phyloP scores from a whole-genome alignment of 2,113 vertebrate genomes.

The Ciconia boyciana region DNA sequence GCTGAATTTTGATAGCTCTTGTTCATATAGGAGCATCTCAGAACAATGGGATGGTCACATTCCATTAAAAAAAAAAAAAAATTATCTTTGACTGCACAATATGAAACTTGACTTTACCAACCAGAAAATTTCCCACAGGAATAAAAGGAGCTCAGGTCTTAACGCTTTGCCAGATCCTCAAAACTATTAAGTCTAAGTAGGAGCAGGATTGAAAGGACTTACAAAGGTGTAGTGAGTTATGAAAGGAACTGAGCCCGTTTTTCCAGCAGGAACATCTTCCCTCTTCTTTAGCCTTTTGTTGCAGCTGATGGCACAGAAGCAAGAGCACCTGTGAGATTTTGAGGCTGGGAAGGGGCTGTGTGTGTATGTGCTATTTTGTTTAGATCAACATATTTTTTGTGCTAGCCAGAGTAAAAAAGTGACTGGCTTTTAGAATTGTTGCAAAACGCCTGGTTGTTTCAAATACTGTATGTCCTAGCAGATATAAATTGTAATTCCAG shows the following conservation, averaged over 20 bases:
- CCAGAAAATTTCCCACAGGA: not conserved
- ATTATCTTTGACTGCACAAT: not conserved
- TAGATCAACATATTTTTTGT: not conserved
- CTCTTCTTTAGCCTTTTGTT: not conserved
- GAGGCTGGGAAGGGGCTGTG: not conserved
- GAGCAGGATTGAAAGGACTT: not conserved
- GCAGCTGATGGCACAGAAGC: not conserved
- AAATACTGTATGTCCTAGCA: not conserved
- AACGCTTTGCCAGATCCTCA: not conserved
- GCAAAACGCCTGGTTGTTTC: not conserved
- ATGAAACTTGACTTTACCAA: not conserved
- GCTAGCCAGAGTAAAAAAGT: not conserved
- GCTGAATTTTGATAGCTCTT: not conserved
- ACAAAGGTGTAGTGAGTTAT: not conserved
- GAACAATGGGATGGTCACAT: not conserved
- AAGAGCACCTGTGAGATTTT: not conserved
- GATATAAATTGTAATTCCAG: not conserved
- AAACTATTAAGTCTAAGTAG: not conserved
- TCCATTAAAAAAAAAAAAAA: not conserved
- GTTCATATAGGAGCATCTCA: not conserved
- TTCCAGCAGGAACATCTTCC: not conserved
- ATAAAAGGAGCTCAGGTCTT: not conserved
- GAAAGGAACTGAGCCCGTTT: not conserved
- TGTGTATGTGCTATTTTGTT: not conserved
- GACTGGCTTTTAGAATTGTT: not conserved